Conservation (phyloP, 2,888 invertebrate species). For the Entomobrya proxima region DNA sequence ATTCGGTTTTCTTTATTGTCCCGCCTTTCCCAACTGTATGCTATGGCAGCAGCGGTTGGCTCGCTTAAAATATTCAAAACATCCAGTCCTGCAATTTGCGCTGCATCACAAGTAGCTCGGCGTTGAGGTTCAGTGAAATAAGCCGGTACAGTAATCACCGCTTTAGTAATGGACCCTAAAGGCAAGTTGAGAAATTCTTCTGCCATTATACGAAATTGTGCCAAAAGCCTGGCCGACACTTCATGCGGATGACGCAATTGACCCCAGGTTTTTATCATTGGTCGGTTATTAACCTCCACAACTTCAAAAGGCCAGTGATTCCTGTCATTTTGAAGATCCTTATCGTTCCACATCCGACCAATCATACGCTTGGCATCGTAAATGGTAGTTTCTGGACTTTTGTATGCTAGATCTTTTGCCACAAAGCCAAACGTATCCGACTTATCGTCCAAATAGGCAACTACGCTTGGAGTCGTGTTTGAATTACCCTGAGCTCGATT, state of each 20-base stretch:
- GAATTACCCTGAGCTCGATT: constrained; percentile 79
- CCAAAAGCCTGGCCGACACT: constrained; percentile 53
- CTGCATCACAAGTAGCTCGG: constrained; percentile 89
- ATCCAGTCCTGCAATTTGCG: constrained; percentile 88
- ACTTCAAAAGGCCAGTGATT: constrained; percentile 6
- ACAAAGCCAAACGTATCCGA: background rate
- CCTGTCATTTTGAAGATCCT: background rate
- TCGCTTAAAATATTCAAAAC: constrained; percentile 93
- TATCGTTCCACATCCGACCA: background rate
- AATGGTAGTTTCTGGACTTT: constrained; percentile 18
- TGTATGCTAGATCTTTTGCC: background rate
- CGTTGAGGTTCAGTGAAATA: too few species aligned
- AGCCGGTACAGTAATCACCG: constrained; percentile 88
- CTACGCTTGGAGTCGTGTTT: constrained; percentile 84
- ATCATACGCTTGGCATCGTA: constrained; percentile 37
- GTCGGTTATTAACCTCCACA: constrained; percentile 75
- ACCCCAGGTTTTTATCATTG: constrained; percentile 80
- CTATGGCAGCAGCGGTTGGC: constrained; percentile 78
- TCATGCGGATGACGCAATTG: constrained; percentile 48
- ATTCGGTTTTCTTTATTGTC: constrained; percentile 77
- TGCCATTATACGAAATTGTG: constrained; percentile 34
- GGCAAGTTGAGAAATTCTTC: constrained; percentile 77
- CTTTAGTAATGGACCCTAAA: constrained; percentile 85
- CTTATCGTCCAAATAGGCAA: constrained; percentile 84
- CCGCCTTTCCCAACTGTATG: constrained; percentile 47